Evolutionary conservation across 1,140 invertebrate genomes (phyloP).

Genomic region (Semibalanus balanoides): DNA sequence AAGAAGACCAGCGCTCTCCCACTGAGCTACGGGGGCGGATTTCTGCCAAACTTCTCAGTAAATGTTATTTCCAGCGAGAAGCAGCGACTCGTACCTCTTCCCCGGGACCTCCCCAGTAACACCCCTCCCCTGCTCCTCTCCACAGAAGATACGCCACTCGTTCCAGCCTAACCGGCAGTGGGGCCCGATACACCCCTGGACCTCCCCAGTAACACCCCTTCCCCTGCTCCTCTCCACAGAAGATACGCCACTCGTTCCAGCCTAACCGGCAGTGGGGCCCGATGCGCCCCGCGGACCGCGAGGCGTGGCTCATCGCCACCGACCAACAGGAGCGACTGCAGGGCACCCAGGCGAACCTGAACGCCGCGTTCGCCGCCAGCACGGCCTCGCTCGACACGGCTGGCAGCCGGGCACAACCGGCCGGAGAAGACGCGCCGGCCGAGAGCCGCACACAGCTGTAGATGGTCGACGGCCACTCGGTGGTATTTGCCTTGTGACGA

Average conservation of each 20-base stretch:
- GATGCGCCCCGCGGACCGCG: not conserved
- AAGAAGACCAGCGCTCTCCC: too few species aligned
- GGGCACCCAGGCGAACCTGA: not conserved
- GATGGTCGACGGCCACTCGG: too few species aligned
- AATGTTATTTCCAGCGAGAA: too few species aligned
- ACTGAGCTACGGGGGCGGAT: too few species aligned
- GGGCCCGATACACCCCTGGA: conserved; percentile 15
- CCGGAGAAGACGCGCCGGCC: not conserved
- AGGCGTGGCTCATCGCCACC: not conserved
- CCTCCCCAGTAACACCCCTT: too few species aligned
- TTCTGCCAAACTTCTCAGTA: too few species aligned
- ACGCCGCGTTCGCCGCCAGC: not conserved
- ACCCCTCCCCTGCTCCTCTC: not conserved
- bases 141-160: conserved; percentile 12
- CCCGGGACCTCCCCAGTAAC: too few species aligned
- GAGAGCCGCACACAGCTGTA: not conserved
- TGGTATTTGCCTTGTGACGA: too few species aligned
- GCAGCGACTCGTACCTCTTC: too few species aligned
- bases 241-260: conserved; percentile 12
- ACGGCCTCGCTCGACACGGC: not conserved
- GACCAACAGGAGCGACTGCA: not conserved
- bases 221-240: conserved; percentile 6
- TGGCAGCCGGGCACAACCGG: too few species aligned
- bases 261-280: conserved; percentile 17
- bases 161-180: conserved; percentile 14